Evolutionary conservation across 1,140 invertebrate species (phyloP), one percentile per base, ranked within the genome.

Genomic region (Fopius arisanus): DNA sequence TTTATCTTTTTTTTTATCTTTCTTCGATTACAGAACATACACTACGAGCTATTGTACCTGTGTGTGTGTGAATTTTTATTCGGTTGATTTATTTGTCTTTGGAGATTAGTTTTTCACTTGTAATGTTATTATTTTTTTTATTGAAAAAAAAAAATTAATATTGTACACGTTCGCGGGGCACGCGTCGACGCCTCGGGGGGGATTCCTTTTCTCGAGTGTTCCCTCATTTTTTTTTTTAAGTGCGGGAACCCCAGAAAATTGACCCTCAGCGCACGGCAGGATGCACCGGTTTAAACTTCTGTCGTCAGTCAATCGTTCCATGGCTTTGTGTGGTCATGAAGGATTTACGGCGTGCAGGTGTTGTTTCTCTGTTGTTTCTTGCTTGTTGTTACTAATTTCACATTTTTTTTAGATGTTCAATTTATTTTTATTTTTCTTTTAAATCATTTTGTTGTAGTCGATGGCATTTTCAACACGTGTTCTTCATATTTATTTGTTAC

Each of bases 21-120:
- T 85, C 82, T 81, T 86, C 80, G 86, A 87, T 88, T 87, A 87
- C 86, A 87, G 86, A 88, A 87, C 86, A 88, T 87, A 87, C 83
- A 88, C 86, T 88, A 88, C 85, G 85, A 88, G 83, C 87, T 88
- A 88, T 88, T 87, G 83, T 87, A 85, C 79, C 81, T 85, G 86
- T 85, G 86, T 82, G 82, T 81, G 81, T 85, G 78, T 76, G 71
- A 75, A 76, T 76, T 79, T 78, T 79, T 78, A 63, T 72, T 81
- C 79, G 79, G 78, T 70, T 69, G 33, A 73, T 67, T 74, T 69
- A 21, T 67, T 62, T 77, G 54, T 68, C 51, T 70, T 74, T 73
- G 16, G 23, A 59, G 29, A n/a, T 70, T 66, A 67, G 37, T 21
- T 73, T 73, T 73, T 31, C 10, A n/a, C 31, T 67, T 69, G 14